phyloP scores from a whole-genome alignment of 2,888 invertebrate genomes.

The Epinotia brunnichana region DNA sequence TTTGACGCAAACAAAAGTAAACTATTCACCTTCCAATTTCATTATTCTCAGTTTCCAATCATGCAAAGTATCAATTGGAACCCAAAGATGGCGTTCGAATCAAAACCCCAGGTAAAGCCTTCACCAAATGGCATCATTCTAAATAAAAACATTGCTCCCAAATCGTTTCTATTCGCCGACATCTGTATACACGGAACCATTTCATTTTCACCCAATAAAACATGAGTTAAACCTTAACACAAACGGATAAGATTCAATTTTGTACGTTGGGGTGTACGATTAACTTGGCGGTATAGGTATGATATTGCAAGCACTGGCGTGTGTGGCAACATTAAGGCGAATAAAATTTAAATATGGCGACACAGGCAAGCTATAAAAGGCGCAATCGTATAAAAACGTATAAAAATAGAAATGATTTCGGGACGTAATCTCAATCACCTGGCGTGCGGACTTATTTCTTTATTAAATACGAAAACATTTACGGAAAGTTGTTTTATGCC shows the following conservation, averaged over 20 bases:
- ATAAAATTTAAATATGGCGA: constrained; percentile 83
- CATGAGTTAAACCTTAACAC: constrained; percentile 52
- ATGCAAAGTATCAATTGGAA: constrained; percentile 46
- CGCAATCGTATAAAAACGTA: constrained; percentile 48
- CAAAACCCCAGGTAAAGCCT: constrained; percentile 77
- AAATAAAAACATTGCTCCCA: constrained; percentile 82
- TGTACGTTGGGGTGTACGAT: constrained; percentile 13
- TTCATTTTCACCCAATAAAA: constrained; percentile 38
- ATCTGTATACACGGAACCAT: constrained; percentile 36
- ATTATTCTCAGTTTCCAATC: constrained; percentile 39
- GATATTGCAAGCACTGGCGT: constrained; percentile 78
- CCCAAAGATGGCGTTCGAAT: constrained; percentile 58
- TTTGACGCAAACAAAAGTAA: constrained; percentile 17
- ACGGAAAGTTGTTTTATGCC: neutral
- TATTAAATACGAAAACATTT: constrained; percentile 30
- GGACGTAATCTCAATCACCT: constrained; percentile 43
- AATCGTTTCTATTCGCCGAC: constrained; percentile 48
- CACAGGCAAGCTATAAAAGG: constrained; percentile 75
- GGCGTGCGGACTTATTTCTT: constrained; percentile 27
- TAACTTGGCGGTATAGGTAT: constrained; percentile 65
- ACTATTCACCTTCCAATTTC: constrained; percentile 19
- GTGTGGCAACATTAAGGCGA: constrained; percentile 82
- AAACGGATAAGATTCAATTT: constrained; percentile 47
- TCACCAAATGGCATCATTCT: constrained; percentile 74
- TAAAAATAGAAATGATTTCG: constrained; percentile 42